Evolutionary conservation across 2,888 invertebrate species (phyloP).

Genomic region (Cosmia pyralina): DNA sequence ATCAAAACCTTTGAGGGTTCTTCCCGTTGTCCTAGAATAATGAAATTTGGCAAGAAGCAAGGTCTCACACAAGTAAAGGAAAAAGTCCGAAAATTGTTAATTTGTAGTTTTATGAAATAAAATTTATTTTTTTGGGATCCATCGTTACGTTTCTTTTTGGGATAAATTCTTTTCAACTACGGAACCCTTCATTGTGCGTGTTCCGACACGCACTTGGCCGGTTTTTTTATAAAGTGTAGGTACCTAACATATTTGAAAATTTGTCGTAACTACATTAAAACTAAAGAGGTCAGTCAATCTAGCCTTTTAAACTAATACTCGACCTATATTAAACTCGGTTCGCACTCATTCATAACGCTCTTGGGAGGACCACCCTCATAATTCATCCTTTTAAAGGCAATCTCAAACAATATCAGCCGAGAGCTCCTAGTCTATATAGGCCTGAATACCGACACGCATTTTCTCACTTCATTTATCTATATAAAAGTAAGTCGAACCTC

Average conservation of each 20-base stretch:
- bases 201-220: no score
- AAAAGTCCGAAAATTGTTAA: no score
- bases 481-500: conserved; percentile 44
- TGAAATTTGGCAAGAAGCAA: no score
- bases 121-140: no score
- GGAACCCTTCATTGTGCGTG: no score
- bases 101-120: no score
- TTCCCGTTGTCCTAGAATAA: no score
- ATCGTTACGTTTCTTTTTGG: no score
- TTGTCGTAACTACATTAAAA: not conserved
- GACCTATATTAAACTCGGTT: conserved; percentile 21
- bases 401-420: conserved; percentile 39
- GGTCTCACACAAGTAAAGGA: no score
- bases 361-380: conserved; percentile 40
- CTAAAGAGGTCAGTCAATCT: not conserved
- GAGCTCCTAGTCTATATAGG: conserved; percentile 10
- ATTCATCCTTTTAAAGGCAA: conserved; percentile 49
- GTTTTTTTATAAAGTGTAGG: not conserved
- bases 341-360: conserved; percentile 27
- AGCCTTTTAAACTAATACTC: conserved; percentile 10
- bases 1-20: no score
- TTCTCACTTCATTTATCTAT: conserved; percentile 54
- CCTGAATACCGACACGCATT: conserved; percentile 22
- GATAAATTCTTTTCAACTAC: no score
- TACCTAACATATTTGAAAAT: not conserved